Evolutionary conservation across 30 jellyfish, hydroid and myxozoan genomes (phyloP).

Genomic region (Aurelia aurita): DNA sequence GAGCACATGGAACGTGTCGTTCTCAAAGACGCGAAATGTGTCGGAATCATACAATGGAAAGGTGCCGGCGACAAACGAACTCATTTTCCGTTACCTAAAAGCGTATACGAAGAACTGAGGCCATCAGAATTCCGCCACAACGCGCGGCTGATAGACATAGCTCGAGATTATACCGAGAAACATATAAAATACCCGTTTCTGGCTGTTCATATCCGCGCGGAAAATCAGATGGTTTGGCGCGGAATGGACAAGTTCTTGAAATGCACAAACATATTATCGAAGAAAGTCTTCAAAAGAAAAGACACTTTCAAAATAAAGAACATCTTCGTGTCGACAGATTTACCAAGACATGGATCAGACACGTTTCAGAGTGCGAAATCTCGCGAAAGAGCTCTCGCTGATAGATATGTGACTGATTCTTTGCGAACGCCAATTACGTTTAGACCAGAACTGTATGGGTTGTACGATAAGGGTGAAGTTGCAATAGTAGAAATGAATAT

Average conservation of each 20-base stretch:
- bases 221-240: conserved; percentile 72
- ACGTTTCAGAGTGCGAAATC: conserved; percentile 65
- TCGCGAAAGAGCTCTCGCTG: conserved; percentile 55
- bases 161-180: conserved; percentile 59
- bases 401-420: conserved; percentile 29
- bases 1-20: conserved; percentile 73
- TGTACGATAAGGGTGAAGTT: conserved; percentile 89
- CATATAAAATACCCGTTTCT: conserved; percentile 75
- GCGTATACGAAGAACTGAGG: conserved; percentile 53
- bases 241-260: conserved; percentile 61
- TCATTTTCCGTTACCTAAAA: conserved; percentile 79
- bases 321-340: conserved; percentile 86
- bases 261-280: conserved; percentile 61
- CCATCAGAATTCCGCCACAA: conserved; percentile 87
- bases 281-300: conserved; percentile 41
- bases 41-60: conserved; percentile 88
- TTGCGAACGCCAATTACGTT: conserved; percentile 54
- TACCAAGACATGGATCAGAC: conserved; percentile 88
- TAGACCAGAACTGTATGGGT: conserved; percentile 62
- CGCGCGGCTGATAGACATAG: conserved; percentile 60
- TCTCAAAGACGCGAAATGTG: conserved; percentile 74
- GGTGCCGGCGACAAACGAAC: conserved; percentile 88
- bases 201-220: conserved; percentile 91
- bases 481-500: conserved; percentile 97
- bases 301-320: conserved; percentile 31